A percentile compares a stretch with the other conserved stretches of the same genome.
Evolutionary conservation across 2,888 invertebrate species (phyloP).

Genomic region (Trichopria drosophilae): DNA sequence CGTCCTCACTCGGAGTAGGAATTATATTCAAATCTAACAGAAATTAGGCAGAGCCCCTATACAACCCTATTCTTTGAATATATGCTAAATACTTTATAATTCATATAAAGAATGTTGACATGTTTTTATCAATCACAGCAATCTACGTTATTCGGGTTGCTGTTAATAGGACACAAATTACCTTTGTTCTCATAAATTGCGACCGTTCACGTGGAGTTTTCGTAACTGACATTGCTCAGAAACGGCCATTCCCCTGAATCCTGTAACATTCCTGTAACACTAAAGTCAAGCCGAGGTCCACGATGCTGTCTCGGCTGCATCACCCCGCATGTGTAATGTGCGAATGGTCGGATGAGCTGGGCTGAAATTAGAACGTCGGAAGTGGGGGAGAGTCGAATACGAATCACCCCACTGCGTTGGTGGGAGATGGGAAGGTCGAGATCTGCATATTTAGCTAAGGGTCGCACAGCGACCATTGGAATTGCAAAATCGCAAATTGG

Average conservation of each 20-base stretch:
- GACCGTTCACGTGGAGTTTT: constrained; percentile 34
- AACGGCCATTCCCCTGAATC: constrained; percentile 13
- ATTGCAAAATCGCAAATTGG: constrained; percentile 58
- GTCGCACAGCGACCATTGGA: constrained; percentile 55
- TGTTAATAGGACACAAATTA: constrained; percentile 45
- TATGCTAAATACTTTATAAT: too few species aligned
- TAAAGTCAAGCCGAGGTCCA: too few species aligned
- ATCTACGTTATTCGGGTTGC: constrained; percentile 20
- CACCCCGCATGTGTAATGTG: constrained; percentile 19
- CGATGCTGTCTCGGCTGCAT: background rate
- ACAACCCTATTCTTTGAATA: too few species aligned
- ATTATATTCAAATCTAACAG: too few species aligned
- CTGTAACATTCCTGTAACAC: constrained; percentile 15
- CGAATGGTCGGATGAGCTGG: constrained; percentile 26
- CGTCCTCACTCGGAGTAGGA: too few species aligned
- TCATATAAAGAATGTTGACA: too few species aligned
- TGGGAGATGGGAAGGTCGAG: constrained; percentile 37
- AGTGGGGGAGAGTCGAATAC: constrained; percentile 6
- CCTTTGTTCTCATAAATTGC: constrained; percentile 49
- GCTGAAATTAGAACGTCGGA: constrained; percentile 34
- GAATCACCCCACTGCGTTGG: too few species aligned
- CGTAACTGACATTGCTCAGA: constrained; percentile 14
- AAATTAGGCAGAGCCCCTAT: too few species aligned
- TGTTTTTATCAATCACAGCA: too few species aligned
- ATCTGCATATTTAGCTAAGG: constrained; percentile 57